Conservation (phyloP, 2,797 vertebrate species). For the Muscicapa comitata region DNA sequence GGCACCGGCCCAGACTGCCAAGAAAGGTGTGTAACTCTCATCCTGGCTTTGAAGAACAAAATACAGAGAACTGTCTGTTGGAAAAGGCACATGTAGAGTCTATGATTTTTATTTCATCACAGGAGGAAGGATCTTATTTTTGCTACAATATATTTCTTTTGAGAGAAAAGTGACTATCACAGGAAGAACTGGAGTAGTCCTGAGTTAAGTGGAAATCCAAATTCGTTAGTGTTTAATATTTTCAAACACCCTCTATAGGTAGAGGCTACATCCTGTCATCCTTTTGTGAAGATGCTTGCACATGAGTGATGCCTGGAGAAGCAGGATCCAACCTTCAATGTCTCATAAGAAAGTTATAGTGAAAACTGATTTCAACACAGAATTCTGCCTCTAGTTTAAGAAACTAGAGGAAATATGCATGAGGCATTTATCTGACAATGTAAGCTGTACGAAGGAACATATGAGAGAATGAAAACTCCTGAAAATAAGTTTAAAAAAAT, state of each 20-base stretch:
- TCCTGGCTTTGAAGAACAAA: not conserved
- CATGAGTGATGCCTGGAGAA: not conserved
- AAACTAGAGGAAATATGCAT: not conserved
- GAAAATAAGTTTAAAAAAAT: not conserved
- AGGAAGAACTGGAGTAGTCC: not conserved
- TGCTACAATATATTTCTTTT: not conserved
- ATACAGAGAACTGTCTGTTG: accelerated
- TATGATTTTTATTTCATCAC: not conserved
- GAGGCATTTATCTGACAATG: not conserved
- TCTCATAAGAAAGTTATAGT: not conserved
- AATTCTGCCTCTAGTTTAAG: not conserved
- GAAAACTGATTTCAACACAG: not conserved
- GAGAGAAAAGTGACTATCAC: not conserved
- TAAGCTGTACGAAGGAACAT: not conserved
- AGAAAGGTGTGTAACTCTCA: not conserved
- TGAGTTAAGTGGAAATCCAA: not conserved
- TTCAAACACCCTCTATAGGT: not conserved
- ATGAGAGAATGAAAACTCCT: not conserved
- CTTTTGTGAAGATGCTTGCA: not conserved
- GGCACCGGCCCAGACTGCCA: not conserved
- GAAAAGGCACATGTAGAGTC: not conserved
- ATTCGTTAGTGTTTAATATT: not conserved
- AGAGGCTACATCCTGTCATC: not conserved
- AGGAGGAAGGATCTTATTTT: not conserved
- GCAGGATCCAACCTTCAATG: not conserved